Evolutionary conservation across 1,140 invertebrate genomes (phyloP).

Genomic region (Pygmarrhopalites habei): DNA sequence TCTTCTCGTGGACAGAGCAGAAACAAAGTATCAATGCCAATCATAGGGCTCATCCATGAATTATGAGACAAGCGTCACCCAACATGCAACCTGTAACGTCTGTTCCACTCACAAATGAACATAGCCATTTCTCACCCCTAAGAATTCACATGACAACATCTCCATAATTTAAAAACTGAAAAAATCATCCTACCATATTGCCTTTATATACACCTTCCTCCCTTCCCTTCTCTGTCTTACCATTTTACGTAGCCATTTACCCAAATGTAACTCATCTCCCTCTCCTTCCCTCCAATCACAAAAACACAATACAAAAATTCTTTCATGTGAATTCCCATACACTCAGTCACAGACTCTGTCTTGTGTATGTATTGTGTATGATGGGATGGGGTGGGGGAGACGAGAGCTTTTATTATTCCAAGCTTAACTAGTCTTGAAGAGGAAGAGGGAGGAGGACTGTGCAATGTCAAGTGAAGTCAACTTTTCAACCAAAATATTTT

Average conservation of each 20-base stretch:
- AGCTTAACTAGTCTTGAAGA: too few relatives aligned
- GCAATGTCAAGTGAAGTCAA: too few relatives aligned
- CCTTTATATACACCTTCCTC: too few relatives aligned
- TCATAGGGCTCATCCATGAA: constrained; percentile 32
- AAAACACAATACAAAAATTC: not conserved
- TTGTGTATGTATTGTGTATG: too few relatives aligned
- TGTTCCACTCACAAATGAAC: constrained; percentile 15
- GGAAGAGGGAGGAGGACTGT: not conserved
- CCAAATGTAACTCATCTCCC: too few relatives aligned
- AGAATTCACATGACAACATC: constrained; percentile 28
- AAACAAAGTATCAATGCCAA: constrained; percentile 33
- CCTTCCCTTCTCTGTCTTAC: too few relatives aligned
- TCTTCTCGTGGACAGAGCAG: constrained; percentile 3
- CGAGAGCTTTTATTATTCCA: too few relatives aligned
- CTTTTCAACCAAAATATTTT: not conserved
- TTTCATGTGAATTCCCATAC: too few relatives aligned
- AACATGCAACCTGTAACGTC: constrained; percentile 20
- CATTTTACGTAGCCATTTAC: too few relatives aligned
- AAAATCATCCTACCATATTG: constrained; percentile 16
- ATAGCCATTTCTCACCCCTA: constrained; percentile 18
- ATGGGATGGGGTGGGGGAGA: too few relatives aligned
- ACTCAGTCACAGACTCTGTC: too few relatives aligned
- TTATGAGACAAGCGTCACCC: constrained; percentile 31
- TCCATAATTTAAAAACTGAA: constrained; percentile 18
- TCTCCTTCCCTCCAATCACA: not conserved